Percentiles rank a stretch among this genome's conserved stretches.
Conservation (phyloP, 1,140 invertebrate genomes). For the Brachionus angularis region DNA sequence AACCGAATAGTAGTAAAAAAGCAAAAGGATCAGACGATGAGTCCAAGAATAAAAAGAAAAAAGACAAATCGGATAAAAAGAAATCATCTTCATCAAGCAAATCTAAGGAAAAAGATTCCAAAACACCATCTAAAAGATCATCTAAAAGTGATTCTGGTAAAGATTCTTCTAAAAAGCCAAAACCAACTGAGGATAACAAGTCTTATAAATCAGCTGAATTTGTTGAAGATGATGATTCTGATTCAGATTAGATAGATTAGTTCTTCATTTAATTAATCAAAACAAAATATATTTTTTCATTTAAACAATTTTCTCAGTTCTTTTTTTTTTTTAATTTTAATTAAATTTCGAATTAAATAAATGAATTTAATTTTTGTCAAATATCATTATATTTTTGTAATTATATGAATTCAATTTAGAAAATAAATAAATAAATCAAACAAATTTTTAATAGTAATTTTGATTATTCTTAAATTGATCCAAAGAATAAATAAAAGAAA, state of each 20-base stretch:
- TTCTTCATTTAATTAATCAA: neutral
- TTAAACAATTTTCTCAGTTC: neutral
- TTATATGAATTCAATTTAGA: neutral
- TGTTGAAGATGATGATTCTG: slow-evolving; percentile 27
- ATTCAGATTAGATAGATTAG: neutral
- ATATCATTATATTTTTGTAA: neutral
- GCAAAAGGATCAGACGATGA: slow-evolving; percentile 47
- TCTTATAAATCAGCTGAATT: slow-evolving; percentile 16
- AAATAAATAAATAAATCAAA: neutral
- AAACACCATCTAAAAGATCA: slow-evolving; percentile 48
- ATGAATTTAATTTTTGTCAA: neutral
- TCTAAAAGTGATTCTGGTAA: slow-evolving; percentile 64
- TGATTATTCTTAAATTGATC: too few relatives aligned
- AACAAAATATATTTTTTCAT: neutral
- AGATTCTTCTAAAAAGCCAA: slow-evolving; percentile 26
- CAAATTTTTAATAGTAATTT: slow-evolving; percentile 4
- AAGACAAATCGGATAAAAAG: slow-evolving; percentile 53
- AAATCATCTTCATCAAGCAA: neutral
- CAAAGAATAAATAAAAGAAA: too few relatives aligned
- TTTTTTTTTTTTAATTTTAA: neutral
- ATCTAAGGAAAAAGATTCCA: neutral
- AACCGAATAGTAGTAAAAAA: slow-evolving; percentile 59
- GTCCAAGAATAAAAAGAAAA: slow-evolving; percentile 56
- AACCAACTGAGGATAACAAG: neutral
- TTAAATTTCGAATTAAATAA: neutral